Conservation (phyloP, 2,113 vertebrate species). For the Neolamprologus sp. region DNA sequence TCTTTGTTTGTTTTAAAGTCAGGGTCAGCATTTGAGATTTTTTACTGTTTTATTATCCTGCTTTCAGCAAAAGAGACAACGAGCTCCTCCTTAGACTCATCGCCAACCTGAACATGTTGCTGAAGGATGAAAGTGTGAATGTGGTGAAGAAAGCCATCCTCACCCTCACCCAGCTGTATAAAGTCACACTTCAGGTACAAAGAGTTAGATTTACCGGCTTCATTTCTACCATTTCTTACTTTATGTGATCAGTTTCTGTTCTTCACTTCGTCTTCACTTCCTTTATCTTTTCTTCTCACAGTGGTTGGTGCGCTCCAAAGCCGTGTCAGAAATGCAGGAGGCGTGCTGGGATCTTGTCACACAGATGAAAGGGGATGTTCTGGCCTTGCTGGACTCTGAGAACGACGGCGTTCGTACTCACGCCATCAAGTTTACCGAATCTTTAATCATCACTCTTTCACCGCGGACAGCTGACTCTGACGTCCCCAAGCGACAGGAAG, state of each 20-base stretch:
- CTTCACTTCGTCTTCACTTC: neutral
- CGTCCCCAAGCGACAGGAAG: constrained; percentile 83
- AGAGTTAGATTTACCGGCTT: neutral
- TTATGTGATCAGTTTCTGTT: neutral
- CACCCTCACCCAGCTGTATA: constrained; percentile 91
- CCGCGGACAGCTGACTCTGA: constrained; percentile 83
- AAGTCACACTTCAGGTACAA: constrained; percentile 84
- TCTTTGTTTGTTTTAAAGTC: neutral
- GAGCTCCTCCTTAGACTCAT: constrained; percentile 86
- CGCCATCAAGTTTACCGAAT: constrained; percentile 93
- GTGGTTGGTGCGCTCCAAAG: constrained; percentile 86
- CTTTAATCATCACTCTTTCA: constrained; percentile 84
- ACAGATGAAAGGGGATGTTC: constrained; percentile 85
- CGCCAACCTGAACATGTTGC: constrained; percentile 90
- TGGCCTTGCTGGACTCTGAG: constrained; percentile 85
- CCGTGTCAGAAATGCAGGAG: constrained; percentile 83
- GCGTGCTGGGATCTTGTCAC: constrained; percentile 92
- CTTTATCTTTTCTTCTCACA: constrained; percentile 15
- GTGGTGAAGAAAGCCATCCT: constrained; percentile 94
- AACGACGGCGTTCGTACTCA: constrained; percentile 93
- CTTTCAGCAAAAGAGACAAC: constrained; percentile 85
- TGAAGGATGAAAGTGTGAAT: constrained; percentile 90
- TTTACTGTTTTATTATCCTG: neutral
- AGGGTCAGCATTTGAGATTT: neutral
- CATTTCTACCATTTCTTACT: neutral